Percentiles rank a stretch among this genome's conserved stretches.
Conservation (phyloP, 2,797 vertebrate genomes). For the Crossoptilon crossoptilon region DNA sequence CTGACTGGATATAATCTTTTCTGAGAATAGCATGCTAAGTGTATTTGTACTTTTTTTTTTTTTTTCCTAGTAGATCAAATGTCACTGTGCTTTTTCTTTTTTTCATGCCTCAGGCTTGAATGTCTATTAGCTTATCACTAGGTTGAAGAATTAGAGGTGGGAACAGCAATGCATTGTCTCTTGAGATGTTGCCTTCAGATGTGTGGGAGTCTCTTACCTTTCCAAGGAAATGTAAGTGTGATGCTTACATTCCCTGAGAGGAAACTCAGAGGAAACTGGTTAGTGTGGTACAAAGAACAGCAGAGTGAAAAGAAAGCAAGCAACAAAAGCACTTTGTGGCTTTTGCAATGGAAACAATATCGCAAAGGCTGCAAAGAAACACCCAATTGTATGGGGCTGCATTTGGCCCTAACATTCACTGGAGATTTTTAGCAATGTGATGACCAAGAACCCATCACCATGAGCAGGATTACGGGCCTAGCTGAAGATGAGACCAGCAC, state of each 20-base stretch:
- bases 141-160: neutral
- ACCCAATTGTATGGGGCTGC: neutral
- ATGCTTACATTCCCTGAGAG: constrained; percentile 5
- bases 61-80: neutral
- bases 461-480: neutral
- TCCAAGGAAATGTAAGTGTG: neutral
- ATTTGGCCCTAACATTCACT: neutral
- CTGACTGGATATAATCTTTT: neutral
- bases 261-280: neutral
- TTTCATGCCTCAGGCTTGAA: neutral
- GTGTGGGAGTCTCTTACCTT: neutral
- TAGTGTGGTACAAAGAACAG: neutral
- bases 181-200: constrained; percentile 17
- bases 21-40: neutral
- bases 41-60: neutral
- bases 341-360: constrained; percentile 43
- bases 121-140: constrained; percentile 24
- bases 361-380: neutral
- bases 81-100: neutral
- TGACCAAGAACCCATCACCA: neutral
- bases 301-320: neutral
- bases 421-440: neutral
- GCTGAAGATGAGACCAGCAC: neutral
- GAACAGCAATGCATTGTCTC: neutral
- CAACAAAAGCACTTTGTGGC: constrained; percentile 2